phyloP scores from a whole-genome alignment of 1,140 invertebrate species.

The Bombus waltoni region DNA sequence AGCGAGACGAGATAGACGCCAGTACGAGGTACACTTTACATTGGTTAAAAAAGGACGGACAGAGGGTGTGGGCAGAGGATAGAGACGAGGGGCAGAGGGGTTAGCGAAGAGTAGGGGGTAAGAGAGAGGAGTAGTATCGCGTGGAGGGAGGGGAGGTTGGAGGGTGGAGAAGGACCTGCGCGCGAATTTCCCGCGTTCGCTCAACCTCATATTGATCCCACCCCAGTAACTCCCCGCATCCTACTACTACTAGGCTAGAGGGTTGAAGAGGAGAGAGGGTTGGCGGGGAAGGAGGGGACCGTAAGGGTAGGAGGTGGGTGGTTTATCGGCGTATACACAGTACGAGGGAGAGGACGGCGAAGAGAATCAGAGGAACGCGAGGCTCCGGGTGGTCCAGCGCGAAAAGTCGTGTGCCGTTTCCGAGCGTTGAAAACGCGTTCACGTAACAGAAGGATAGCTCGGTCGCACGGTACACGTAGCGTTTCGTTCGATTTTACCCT shows the following conservation, averaged over 20 bases:
- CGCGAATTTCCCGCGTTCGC: slow-evolving; percentile 82
- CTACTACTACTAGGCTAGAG: slow-evolving; percentile 37
- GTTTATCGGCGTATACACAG: slow-evolving; percentile 64
- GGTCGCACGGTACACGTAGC: background rate
- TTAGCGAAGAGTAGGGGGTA: background rate
- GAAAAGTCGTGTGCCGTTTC: slow-evolving; percentile 42
- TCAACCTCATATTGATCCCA: slow-evolving; percentile 83
- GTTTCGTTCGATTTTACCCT: background rate
- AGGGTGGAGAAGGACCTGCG: slow-evolving; percentile 79
- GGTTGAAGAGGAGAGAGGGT: background rate
- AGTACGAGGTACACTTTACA: background rate
- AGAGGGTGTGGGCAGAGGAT: slow-evolving; percentile 28
- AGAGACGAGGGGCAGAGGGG: slow-evolving; percentile 26
- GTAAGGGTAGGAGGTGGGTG: slow-evolving; percentile 41
- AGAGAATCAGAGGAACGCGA: slow-evolving; percentile 79
- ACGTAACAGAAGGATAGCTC: background rate
- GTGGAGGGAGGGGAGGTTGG: slow-evolving; percentile 48
- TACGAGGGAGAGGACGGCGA: slow-evolving; percentile 47
- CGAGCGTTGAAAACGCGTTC: background rate
- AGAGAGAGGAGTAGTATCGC: slow-evolving; percentile 40
- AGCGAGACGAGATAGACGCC: background rate
- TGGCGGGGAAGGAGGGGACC: background rate
- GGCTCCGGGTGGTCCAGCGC: slow-evolving; percentile 74
- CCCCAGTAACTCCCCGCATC: slow-evolving; percentile 71
- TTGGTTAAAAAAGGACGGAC: background rate